Evolutionary conservation across 2,113 vertebrate species (phyloP), one percentile per base, ranked within the genome.

Genomic region (Caranx melampygus): DNA sequence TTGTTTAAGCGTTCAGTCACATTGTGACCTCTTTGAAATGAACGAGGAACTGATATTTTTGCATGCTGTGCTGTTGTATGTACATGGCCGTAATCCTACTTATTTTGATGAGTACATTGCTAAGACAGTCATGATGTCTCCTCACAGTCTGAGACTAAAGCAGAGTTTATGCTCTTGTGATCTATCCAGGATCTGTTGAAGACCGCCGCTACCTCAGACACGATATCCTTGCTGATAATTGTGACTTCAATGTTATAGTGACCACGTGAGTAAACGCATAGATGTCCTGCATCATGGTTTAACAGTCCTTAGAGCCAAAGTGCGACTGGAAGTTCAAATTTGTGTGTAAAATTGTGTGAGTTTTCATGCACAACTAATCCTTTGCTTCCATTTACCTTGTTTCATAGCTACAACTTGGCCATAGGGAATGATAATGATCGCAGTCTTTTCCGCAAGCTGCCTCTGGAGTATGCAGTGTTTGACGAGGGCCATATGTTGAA

Each of bases 401-500:
- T 42, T 10, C 40, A 47, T 26, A 99, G 98, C 18, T 99, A 99
- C 85, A 97, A 95, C 82, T 94, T 96, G 86, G 96, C 96, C 57
- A 97, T 97, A 62, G 97, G 97, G 79, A 97, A 96, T 63, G 93
- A 96, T 4, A 94, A 90, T 9, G 98, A 99, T 84, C 96, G 98
- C 20, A 93, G 95, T 72, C 94, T 99, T 6, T 99, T 99, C 86
- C 95, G 96, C 15, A 96, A 92, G 31, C 84, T 99, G 67, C 95
- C 83, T 57, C 91, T 99, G 72, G 94, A 95, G 84, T 99, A 97
- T 49, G 97, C 98, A 1, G 92, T 99, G 75, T 99, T 99, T 84
- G 98, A 99, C 88, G 98, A 99, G 92, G 98, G 98, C 51, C 98
- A 99, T 78, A 98, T 99, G 98, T 92, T 99, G 79, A 99, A 99